A percentile compares a stretch with the other conserved stretches of the same genome.
Evolutionary conservation across 2,113 vertebrate species (phyloP).

Genomic region (Dermatemys mawii): DNA sequence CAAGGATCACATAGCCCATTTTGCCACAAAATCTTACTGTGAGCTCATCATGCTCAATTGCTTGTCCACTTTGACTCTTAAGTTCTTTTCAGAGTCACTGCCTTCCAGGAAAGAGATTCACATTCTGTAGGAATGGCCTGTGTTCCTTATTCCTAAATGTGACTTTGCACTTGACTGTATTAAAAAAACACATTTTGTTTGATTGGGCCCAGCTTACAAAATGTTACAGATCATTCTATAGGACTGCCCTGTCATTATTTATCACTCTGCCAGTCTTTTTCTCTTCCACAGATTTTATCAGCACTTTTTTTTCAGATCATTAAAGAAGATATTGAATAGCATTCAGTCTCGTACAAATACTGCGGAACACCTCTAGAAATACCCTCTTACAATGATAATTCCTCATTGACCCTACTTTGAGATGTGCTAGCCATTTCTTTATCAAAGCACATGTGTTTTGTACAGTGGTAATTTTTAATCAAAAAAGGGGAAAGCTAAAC

Average conservation of each 20-base stretch:
- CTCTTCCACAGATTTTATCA: background rate
- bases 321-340: background rate
- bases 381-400: background rate
- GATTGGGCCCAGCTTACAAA: background rate
- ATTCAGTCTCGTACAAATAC: background rate
- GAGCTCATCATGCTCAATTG: background rate
- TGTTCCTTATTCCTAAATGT: background rate
- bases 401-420: background rate
- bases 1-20: background rate
- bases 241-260: background rate
- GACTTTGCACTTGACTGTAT: background rate
- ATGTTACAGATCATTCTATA: background rate
- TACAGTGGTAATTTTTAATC: rapidly evolving
- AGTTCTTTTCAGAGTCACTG: background rate
- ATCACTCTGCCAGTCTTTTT: background rate
- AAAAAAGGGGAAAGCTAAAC: rapidly evolving
- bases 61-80: background rate
- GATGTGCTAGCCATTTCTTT: background rate
- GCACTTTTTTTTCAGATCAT: background rate
- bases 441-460: background rate
- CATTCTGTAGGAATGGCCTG: background rate
- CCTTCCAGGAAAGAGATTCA: background rate
- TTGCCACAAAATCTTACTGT: background rate
- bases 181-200: background rate
- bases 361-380: rapidly evolving